Evolutionary conservation across 1,140 invertebrate species (phyloP).

Genomic region (Temnothorax longispinosus): DNA sequence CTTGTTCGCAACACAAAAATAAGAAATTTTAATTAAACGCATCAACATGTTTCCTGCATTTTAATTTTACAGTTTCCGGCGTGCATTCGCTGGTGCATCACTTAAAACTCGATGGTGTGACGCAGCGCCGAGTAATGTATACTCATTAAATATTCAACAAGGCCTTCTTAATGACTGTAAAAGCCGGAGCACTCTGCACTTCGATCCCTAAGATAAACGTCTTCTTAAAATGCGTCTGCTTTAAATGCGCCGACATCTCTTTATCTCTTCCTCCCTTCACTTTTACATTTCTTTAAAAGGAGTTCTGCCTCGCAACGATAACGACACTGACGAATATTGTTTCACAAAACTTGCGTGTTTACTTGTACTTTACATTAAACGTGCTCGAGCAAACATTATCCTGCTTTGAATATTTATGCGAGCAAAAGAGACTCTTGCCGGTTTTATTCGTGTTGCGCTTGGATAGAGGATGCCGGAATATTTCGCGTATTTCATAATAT

Average conservation of each 20-base stretch:
- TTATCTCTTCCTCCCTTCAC: not conserved
- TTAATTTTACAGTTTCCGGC: conserved; percentile 29
- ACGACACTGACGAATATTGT: conserved; percentile 34
- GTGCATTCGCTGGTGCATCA: not conserved
- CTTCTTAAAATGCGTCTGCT: conserved; percentile 7
- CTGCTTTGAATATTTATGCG: conserved; percentile 54
- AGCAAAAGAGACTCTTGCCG: not conserved
- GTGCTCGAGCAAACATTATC: conserved; percentile 57
- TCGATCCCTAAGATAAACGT: conserved; percentile 35
- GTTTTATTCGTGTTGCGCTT: conserved; percentile 49
- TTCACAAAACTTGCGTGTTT: conserved; percentile 50
- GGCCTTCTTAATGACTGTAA: conserved; percentile 31
- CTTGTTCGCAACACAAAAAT: not conserved
- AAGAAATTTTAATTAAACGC: conserved; percentile 43
- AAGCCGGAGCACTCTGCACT: conserved; percentile 45
- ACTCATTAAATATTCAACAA: conserved; percentile 53
- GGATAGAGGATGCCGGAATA: conserved; percentile 7
- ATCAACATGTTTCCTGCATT: conserved; percentile 18
- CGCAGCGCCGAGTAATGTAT: conserved; percentile 11
- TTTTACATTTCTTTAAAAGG: conserved; percentile 3
- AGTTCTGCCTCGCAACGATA: not conserved
- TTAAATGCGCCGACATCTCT: conserved; percentile 11
- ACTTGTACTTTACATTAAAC: conserved; percentile 56
- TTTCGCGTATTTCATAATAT: conserved; percentile 5
- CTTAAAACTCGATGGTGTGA: not conserved